Evolutionary conservation across 2,113 vertebrate genomes (phyloP).

Genomic region (Percina caprodes): DNA sequence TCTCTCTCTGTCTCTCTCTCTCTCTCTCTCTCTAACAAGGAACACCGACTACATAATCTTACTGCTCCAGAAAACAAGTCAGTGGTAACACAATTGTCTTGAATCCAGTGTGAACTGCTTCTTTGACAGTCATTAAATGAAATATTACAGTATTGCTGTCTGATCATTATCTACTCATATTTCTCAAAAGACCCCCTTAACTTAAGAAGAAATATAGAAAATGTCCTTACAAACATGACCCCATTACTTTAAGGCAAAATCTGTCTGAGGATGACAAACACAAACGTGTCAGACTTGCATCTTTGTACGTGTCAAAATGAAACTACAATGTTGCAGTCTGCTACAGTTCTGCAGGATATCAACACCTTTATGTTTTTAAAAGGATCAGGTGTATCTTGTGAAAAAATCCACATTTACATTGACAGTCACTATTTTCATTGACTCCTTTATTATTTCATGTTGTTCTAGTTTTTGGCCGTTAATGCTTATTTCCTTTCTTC

Average conservation of each 20-base stretch:
- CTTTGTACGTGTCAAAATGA: not conserved
- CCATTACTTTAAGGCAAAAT: not conserved
- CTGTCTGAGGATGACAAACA: not conserved
- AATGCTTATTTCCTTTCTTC: not conserved
- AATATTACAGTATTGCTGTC: not conserved
- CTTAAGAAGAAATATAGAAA: not conserved
- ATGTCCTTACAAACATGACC: not conserved
- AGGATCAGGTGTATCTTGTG: not conserved
- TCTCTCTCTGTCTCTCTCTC: slow-evolving; percentile 5
- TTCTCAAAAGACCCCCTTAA: not conserved
- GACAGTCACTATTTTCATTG: not conserved
- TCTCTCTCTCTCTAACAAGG: not conserved
- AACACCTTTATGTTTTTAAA: not conserved
- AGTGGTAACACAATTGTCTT: not conserved
- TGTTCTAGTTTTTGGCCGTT: too few species aligned
- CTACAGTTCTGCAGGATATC: not conserved
- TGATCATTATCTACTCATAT: not conserved
- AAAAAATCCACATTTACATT: not conserved
- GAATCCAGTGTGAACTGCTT: not conserved
- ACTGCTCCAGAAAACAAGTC: slow-evolving; percentile 8
- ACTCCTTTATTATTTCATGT: not conserved
- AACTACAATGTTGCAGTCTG: not conserved
- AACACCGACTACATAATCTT: not conserved
- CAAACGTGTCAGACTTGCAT: not conserved
- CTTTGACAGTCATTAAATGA: not conserved